phyloP scores from a whole-genome alignment of 2,888 invertebrate genomes.

The Aphodius granarius region DNA sequence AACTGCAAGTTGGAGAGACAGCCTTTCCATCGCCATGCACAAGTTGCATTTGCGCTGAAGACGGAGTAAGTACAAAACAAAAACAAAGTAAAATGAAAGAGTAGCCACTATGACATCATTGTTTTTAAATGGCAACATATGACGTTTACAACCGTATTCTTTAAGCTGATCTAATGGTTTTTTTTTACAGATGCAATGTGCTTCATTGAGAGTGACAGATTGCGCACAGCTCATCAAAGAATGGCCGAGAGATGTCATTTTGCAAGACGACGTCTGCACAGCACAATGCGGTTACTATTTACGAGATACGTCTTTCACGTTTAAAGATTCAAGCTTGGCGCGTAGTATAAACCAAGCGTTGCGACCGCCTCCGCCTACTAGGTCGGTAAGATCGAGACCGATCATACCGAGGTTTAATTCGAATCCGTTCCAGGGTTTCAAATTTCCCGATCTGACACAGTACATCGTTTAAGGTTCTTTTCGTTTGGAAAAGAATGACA shows the following conservation, averaged over 20 bases:
- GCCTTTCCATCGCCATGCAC: slow-evolving; percentile 91
- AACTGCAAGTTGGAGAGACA: slow-evolving; percentile 78
- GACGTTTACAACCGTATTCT: too few species aligned
- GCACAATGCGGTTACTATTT: slow-evolving; percentile 84
- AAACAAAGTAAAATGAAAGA: not conserved
- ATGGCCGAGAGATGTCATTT: slow-evolving; percentile 79
- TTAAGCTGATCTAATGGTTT: slow-evolving; percentile 22
- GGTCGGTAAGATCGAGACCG: slow-evolving; percentile 43
- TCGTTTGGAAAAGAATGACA: not conserved
- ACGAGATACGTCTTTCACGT: slow-evolving; percentile 48
- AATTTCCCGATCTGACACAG: slow-evolving; percentile 76
- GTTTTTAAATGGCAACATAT: not conserved
- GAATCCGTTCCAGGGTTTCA: slow-evolving; percentile 61
- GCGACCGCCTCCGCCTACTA: slow-evolving; percentile 46
- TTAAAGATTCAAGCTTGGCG: slow-evolving; percentile 37
- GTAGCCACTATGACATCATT: not conserved
- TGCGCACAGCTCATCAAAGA: slow-evolving; percentile 81
- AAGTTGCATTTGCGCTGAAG: slow-evolving; percentile 81
- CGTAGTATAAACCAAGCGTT: slow-evolving; percentile 44
- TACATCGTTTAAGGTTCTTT: slow-evolving; percentile 61
- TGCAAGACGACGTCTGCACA: slow-evolving; percentile 85
- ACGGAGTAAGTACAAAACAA: slow-evolving; percentile 69
- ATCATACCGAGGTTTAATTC: slow-evolving; percentile 50
- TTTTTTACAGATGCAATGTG: slow-evolving; percentile 77
- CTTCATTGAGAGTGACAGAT: slow-evolving; percentile 84